Base-by-base conservation (phyloP, 2,888 invertebrate genomes). In the Gari tellinella region DNA sequence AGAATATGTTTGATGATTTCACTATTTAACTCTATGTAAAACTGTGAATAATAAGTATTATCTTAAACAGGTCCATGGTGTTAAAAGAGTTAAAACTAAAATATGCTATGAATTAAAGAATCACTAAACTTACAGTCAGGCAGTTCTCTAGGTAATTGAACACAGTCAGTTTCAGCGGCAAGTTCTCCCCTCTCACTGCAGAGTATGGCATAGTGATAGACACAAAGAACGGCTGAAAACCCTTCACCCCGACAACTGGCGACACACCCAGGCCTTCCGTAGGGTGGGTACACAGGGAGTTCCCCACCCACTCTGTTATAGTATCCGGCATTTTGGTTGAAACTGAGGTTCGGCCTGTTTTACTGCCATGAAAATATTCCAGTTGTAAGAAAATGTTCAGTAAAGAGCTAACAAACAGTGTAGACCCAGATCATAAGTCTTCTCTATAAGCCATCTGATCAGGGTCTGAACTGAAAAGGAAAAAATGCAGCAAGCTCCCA, bases 201-300 rank as follows among this genome's bases (percentile, higher is more conserved):
- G 94, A 94, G 70, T 94, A 94, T 0, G 96, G 95, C 19, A 94
- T 92, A 65, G 94, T 94, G 38, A 95, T 94, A 81, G 96, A 95
- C 25, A 95, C 93, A 92, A 96, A 96, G 91, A 96, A 95, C 7
- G 95, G 95, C 66, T 95, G 95, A 90, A 95, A 95, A 23, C 93
- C 93, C 0, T 92, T 93, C 67, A 94, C 87, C 38, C 92, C 88
- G 1, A 92, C 90, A 0, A 93, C 90, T 0, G 90, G 88, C 0
- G 93, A 93, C 26, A 94, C 91, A 1, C 94, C 94, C n/a, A 94
- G 87, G 8, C 94, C 94, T 21, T 80, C 76, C 82, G 83, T 89
- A 81, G 74, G 92, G 90, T 72, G 94, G 41, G 94, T 91, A 87
- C 94, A 94, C 26, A 94, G 86, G 2, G 94, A 93, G 62, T 93